Percentiles rank a stretch among this genome's conserved stretches.
These are phyloP conservation scores for Pristiophorus japonicus DNA, from an alignment of 2,113 vertebrate genomes.

Conservation along the genomic window DNA sequence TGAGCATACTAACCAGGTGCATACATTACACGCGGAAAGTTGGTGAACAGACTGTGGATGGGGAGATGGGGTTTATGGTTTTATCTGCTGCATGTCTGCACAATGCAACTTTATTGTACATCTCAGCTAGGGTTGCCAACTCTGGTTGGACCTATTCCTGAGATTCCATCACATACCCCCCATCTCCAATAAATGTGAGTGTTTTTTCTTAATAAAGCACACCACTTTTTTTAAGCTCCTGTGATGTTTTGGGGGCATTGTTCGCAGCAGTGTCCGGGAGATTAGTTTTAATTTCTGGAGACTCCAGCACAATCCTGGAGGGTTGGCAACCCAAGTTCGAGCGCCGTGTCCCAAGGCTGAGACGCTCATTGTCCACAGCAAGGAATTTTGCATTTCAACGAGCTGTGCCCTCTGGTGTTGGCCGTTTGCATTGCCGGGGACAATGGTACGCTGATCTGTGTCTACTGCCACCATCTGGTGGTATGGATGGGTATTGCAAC, in stretches of 20 bases:
- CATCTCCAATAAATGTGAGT: not conserved
- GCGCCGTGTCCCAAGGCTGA: not conserved
- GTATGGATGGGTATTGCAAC: not conserved
- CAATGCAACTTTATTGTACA: not conserved
- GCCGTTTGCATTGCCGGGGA: not conserved
- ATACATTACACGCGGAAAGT: too few relatives aligned
- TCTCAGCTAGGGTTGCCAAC: not conserved
- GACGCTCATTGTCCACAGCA: not conserved
- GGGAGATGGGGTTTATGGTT: not conserved
- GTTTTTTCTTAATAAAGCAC: not conserved
- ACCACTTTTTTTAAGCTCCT: too few relatives aligned
- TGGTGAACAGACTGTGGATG: not conserved
- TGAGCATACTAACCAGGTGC: too few relatives aligned
- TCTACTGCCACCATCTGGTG: not conserved
- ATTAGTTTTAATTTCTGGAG: too few relatives aligned
- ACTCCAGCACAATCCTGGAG: not conserved
- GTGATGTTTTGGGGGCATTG: too few relatives aligned
- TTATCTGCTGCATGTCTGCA: not conserved
- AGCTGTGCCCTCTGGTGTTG: not conserved
- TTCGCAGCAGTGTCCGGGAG: too few relatives aligned
- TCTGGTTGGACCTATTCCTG: not conserved
- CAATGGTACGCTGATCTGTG: not conserved
- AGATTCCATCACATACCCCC: not conserved
- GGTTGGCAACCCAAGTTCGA: not conserved
- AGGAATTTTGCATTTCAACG: not conserved